phyloP scores from a whole-genome alignment of 2,797 vertebrate genomes.

The Sternarchorhynchus goeldii region DNA sequence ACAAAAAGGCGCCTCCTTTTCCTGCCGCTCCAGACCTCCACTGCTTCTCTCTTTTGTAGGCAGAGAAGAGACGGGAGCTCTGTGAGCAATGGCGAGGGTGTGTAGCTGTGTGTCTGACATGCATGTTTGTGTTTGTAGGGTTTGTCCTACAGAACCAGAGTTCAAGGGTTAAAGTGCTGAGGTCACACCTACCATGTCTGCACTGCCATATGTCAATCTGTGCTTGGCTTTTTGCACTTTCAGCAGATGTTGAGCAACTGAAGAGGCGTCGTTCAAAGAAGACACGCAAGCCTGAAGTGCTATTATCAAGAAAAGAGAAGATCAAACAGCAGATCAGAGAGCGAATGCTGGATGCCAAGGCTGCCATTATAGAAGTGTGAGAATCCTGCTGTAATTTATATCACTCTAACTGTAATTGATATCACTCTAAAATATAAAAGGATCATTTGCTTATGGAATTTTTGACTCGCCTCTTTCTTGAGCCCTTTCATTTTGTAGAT shows the following conservation, averaged over 20 bases:
- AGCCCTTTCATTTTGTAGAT: too few relatives aligned
- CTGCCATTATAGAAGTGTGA: slow-evolving; percentile 74
- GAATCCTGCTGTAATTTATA: slow-evolving; percentile 29
- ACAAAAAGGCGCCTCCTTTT: slow-evolving; percentile 62
- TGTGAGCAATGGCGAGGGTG: slow-evolving; percentile 61
- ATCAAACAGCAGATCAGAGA: slow-evolving; percentile 72
- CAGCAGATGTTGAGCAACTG: slow-evolving; percentile 64
- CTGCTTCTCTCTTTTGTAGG: slow-evolving; percentile 65
- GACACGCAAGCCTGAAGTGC: slow-evolving; percentile 60
- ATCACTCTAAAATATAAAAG: too few relatives aligned
- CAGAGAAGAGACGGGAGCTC: slow-evolving; percentile 52
- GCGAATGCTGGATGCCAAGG: slow-evolving; percentile 73
- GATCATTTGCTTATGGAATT: too few relatives aligned
- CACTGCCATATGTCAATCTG: not conserved
- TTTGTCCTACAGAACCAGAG: not conserved
- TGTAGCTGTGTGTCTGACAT: not conserved
- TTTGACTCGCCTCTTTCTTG: too few relatives aligned
- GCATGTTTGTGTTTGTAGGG: not conserved
- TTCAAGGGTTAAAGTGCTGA: too few relatives aligned
- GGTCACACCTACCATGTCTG: too few relatives aligned
- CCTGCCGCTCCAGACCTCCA: slow-evolving; percentile 69
- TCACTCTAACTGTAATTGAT: not conserved
- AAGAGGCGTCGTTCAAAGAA: slow-evolving; percentile 70
- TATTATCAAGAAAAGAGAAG: slow-evolving; percentile 71
- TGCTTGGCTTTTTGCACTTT: slow-evolving; percentile 9